Evolutionary conservation across 2,797 vertebrate genomes (phyloP), one percentile per base, ranked within the genome.

Genomic region (Falco naumanni): DNA sequence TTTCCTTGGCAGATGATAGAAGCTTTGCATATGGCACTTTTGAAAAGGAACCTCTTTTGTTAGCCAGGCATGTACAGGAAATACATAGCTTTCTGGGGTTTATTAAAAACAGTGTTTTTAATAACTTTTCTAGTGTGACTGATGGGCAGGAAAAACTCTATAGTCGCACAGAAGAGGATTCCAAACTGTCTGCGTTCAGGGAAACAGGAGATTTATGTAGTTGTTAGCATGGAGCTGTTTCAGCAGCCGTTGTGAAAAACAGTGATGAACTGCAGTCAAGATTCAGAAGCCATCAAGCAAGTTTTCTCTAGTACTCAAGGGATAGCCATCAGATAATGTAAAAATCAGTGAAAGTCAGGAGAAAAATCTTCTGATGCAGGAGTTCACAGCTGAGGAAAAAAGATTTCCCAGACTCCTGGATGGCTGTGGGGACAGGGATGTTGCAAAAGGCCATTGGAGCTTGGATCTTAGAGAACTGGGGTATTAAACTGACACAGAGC

Each of bases 61-160:
- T 84, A 70, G 84, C 72, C 84, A 95, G 59, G 20, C 90, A 72
- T 91, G 68, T 85, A 85, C 81, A 91, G 95, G 90, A 95, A 97
- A 89, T 59, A 45, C 79, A 87, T 21, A 78, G 51, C 76, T 96
- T 95, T 96, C 92, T 96, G 95, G 69, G 76, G 45, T 91, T 96
- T 94, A 95, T 96, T 95, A 92, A 97, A 96, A 92, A 9, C 31
- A 39, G 33, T 88, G 72, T 8, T 94, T 96, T 93, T 88, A 97
- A 95, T 93, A 94, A 92, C 69, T 89, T 87, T 91, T 87, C 76
- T 96, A 66, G 65, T 90, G 59, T 81, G 90, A 97, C 79, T 95
- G 94, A 91, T 95, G 93, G 31, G 47, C 92, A 88, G 87, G 66
- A 84, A 95, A 94, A 93, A 34, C 54, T 85, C 90, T 82, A 41